Evolutionary conservation across 2,113 vertebrate species (phyloP).

Genomic region (chimpanzee (Pan troglodytes)): NHGRI_mPanTro3-v2.1_pri NC_072403.2:9729501-9730000

Average conservation of each 20-base stretch:
- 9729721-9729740: not conserved
- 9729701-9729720: not conserved
- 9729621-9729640: not conserved
- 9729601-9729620: not conserved
- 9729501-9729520: not conserved
- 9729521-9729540: too few relatives aligned
- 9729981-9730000: too few relatives aligned
- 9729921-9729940: not conserved
- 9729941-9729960: not conserved
- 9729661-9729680: too few relatives aligned
- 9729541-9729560: not conserved
- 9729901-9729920: fast-evolving
- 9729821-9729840: not conserved
- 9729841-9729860: not conserved
- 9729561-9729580: not conserved
- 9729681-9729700: not conserved
- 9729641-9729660: not conserved
- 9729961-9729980: not conserved
- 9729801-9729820: not conserved
- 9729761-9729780: not conserved
- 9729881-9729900: too few relatives aligned
- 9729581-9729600: not conserved
- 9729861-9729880: not conserved
- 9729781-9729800: not conserved
- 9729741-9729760: not conserved